These are phyloP conservation scores for Eupithecia tripunctaria DNA, from an alignment of 2,888 invertebrate species.

Conservation along the genomic window DNA sequence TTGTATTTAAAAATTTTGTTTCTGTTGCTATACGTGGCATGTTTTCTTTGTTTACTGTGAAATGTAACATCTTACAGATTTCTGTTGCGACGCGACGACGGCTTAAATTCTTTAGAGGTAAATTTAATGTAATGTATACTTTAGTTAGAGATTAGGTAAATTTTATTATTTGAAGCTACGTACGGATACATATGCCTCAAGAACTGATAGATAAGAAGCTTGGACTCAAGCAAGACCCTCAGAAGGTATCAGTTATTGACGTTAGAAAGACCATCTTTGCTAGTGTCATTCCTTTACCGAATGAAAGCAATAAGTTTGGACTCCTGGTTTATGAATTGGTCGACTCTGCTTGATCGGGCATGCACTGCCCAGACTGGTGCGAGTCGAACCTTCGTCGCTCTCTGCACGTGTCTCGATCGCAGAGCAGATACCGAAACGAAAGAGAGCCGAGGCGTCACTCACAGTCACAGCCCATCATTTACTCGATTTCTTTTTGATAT, in stretches of 20 bases:
- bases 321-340: slow-evolving; percentile 20
- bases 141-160: not conserved
- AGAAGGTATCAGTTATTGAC: not conserved
- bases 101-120: not conserved
- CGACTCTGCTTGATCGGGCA: not conserved
- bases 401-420: slow-evolving; percentile 70
- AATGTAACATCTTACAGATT: not conserved
- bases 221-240: not conserved
- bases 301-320: slow-evolving; percentile 64
- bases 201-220: not conserved
- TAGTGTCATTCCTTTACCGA: slow-evolving; percentile 14
- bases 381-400: not conserved
- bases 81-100: not conserved
- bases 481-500: slow-evolving; percentile 4
- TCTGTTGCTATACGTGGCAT: slow-evolving; percentile 73
- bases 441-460: slow-evolving; percentile 64
- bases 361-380: not conserved
- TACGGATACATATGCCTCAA: not conserved
- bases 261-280: not conserved
- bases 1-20: slow-evolving; percentile 65
- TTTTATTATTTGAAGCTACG: not conserved
- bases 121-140: not conserved
- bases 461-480: not conserved
- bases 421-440: slow-evolving; percentile 59
- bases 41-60: slow-evolving; percentile 38